Evolutionary conservation across 1,140 invertebrate species (phyloP), one percentile per base, ranked within the genome.

Genomic region (Monomorium pharaonis): DNA sequence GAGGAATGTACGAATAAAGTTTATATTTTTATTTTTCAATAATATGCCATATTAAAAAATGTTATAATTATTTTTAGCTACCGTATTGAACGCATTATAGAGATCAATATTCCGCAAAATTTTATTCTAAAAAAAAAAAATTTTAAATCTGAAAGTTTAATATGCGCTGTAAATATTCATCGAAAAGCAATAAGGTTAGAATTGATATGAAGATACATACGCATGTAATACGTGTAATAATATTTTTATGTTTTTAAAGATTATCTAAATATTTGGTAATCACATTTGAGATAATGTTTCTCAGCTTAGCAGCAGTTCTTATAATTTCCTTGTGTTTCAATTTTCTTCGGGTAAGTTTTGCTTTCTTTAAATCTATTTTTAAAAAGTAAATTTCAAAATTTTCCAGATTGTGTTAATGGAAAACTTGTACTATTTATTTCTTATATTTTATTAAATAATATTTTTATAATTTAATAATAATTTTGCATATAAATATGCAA

Each of bases 171-270:
- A 16, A 2, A 24, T 16, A 67, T 67, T 67, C 63, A 67, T 67
- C 63, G 63, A 2, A 0, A 67, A 47, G 63, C 63, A 24, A 67
- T 67, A 14, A 67, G 37, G 63, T 67, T 27, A 44, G 30, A 7
- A 21, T 37, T 12, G 1, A 67, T 67, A 44, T 21, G 24, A 21
- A 65, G 12, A 21, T 67, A 16, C 24, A 16, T 47, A 21, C 5
- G 0, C 5, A 67, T 24, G 6, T 16, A 44, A 67, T 16, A 47
- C 1, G 3, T 47, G 14, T 1, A 24, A 2, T 67, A 44, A 67
- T 24, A 47, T 24, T 44, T 18, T 67, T 27, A 37, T 67, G 14
- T 47, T 67, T 67, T 67, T 67, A 44, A 67, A 67, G 63, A 67
- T 67, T 67, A 47, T 44, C 63, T 6, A 67, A 44, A 24, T 47